phyloP scores from a whole-genome alignment of 1,140 invertebrate genomes.

The Manduca sexta region DNA sequence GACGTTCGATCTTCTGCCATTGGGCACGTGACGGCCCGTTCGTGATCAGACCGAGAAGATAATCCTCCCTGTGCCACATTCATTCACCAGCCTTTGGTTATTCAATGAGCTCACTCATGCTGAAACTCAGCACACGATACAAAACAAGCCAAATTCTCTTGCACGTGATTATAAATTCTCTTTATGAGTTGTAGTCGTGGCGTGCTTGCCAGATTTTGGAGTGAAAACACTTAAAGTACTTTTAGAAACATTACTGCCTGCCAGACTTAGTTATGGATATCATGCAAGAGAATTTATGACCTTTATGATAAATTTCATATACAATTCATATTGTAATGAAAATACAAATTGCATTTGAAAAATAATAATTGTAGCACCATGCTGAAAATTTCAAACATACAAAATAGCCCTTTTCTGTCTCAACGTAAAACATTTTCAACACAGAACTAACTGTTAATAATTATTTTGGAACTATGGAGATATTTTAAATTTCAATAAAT shows the following conservation, averaged over 20 bases:
- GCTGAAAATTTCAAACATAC: slow-evolving; percentile 22
- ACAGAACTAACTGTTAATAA: slow-evolving; percentile 34
- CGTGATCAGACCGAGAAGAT: slow-evolving; percentile 84
- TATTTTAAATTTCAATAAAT: slow-evolving; percentile 23
- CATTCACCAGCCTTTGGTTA: slow-evolving; percentile 52
- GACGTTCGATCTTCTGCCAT: slow-evolving; percentile 86
- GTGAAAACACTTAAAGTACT: no score
- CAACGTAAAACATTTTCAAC: slow-evolving; percentile 22
- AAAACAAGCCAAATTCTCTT: slow-evolving; percentile 36
- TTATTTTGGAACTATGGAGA: slow-evolving; percentile 37
- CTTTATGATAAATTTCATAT: slow-evolving; percentile 28
- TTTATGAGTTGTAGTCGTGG: neutral
- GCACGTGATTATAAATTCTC: slow-evolving; percentile 13
- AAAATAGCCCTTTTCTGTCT: neutral
- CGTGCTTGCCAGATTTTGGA: neutral
- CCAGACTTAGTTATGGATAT: neutral
- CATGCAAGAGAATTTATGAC: slow-evolving; percentile 38
- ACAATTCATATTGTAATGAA: slow-evolving; percentile 38
- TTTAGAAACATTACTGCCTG: no score
- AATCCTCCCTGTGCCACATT: slow-evolving; percentile 76
- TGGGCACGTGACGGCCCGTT: slow-evolving; percentile 89
- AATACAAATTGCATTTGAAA: slow-evolving; percentile 46
- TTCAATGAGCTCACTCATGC: slow-evolving; percentile 41
- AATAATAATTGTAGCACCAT: slow-evolving; percentile 35
- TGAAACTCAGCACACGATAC: slow-evolving; percentile 60